Percentiles rank a stretch among this genome's conserved stretches.
These are phyloP conservation scores for Vollenhovia emeryi DNA, from an alignment of 1,140 invertebrate genomes.

Conservation along the genomic window DNA sequence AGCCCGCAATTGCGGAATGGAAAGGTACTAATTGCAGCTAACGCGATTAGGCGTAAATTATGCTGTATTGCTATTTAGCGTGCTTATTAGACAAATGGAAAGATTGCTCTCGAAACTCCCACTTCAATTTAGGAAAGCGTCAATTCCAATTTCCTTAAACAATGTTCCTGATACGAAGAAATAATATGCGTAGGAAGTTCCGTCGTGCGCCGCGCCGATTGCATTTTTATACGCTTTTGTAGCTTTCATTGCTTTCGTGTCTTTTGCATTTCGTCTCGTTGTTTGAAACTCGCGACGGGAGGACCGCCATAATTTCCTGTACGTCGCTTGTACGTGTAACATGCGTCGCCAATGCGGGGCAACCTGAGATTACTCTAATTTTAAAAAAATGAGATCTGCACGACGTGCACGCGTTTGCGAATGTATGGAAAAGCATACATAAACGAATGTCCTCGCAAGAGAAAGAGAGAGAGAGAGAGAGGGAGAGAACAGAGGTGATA, in stretches of 20 bases:
- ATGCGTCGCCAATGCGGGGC: conserved; percentile 1
- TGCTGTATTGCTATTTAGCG: background rate
- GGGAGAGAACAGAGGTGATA: background rate
- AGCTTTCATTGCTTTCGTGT: no score
- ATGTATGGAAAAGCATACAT: background rate
- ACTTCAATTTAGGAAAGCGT: background rate
- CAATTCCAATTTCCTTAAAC: background rate
- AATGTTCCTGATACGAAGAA: background rate
- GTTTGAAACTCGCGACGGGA: background rate
- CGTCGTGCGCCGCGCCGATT: background rate
- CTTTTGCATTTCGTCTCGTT: conserved; percentile 4
- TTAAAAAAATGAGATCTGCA: conserved; percentile 27
- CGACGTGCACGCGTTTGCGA: background rate
- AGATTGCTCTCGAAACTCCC: background rate
- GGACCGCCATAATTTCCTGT: conserved; percentile 1
- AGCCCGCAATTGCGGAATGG: background rate
- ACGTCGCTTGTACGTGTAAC: background rate
- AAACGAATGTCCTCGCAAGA: background rate
- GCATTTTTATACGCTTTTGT: conserved; percentile 17
- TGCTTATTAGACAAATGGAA: background rate
- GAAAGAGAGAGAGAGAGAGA: background rate
- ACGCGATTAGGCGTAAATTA: background rate
- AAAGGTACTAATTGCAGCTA: background rate
- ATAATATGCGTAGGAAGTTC: background rate
- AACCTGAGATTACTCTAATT: conserved; percentile 28